Conservation (phyloP, 1,140 invertebrate species). For the Stegodyphus mimosarum region DNA sequence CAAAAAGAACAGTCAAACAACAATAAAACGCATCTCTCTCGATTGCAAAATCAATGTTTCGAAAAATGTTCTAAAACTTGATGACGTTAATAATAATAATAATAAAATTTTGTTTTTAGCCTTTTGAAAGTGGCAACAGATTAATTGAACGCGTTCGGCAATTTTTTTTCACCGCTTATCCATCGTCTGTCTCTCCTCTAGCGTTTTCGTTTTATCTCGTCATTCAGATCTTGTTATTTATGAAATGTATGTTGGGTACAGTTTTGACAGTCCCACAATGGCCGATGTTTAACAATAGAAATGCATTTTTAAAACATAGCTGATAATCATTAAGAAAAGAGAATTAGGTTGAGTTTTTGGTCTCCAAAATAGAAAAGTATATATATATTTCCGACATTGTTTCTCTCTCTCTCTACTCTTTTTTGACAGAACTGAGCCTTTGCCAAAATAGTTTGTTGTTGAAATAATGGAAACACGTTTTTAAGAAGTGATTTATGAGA, state of each 20-base stretch:
- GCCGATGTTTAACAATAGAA: not conserved
- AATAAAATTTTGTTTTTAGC: constrained; percentile 50
- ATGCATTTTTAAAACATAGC: constrained; percentile 55
- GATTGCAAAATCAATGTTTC: constrained; percentile 61
- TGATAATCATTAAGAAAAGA: constrained; percentile 42
- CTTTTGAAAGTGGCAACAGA: constrained; percentile 59
- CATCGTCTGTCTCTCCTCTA: not conserved
- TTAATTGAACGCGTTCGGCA: constrained; percentile 38
- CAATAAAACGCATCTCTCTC: constrained; percentile 56
- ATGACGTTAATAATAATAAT: constrained; percentile 54
- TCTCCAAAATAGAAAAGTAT: constrained; percentile 28
- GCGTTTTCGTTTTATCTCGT: constrained; percentile 49
- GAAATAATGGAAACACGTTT: constrained; percentile 27
- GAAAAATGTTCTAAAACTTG: constrained; percentile 61
- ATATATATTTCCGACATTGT: constrained; percentile 53
- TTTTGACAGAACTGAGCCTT: constrained; percentile 1
- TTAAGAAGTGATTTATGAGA: constrained; percentile 46
- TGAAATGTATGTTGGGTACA: constrained; percentile 44
- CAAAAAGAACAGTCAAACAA: constrained; percentile 33
- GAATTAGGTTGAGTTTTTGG: not conserved
- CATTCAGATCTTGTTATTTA: constrained; percentile 58
- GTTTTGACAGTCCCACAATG: constrained; percentile 49
- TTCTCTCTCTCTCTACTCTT: constrained; percentile 9
- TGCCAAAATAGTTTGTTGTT: constrained; percentile 53
- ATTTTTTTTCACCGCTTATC: not conserved